Evolutionary conservation across 2,113 vertebrate species (phyloP), one percentile per base, ranked within the genome.

Genomic region (Chaetodon auriga): DNA sequence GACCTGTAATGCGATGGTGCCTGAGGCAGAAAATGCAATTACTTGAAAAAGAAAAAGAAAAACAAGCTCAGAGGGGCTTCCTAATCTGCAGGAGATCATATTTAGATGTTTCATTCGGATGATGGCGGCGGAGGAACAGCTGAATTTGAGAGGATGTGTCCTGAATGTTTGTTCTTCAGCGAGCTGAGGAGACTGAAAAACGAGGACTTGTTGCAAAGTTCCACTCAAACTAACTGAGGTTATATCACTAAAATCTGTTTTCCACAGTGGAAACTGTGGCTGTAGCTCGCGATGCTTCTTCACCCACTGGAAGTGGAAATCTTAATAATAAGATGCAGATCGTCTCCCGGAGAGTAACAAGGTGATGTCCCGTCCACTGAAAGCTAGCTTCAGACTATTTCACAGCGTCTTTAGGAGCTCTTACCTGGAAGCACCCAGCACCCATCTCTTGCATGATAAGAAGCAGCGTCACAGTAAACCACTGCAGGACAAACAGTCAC

Each of bases 11-110:
- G 87, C 75, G 79, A 85, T 70, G 51, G 79, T 72, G 82, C 89
- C 90, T 71, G 21, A 81, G 83, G 90, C 90, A 87, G 73, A 93
- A 89, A 94, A 82, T 77, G 77, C 86, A 93, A 91, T 94, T 92
- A 92, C 75, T 75, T 79, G 4, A 68, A 41, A 71, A 84, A 83
- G 35, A 57, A 68, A 57, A 18, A 63, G 61, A 80, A 66, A 62
- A 70, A 88, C 74, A 84, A 73, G 71, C 61, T 60, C 54, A 74
- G 45, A 75, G 73, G 74, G 43, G 18, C 55, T 49, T 60, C 16
- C 11, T 77, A 74, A 82, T 84, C 75, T 79, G 68, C 38, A 30
- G 43, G 36, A 72, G 55, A 70, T 68, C 65, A 71, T 60, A 64
- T 74, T 79, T 58, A 70, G 25, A 84, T 64, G 41, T 65, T 73